phyloP scores from a whole-genome alignment of 2,797 vertebrate genomes.

The Typhlichthys eigenmanni region DNA sequence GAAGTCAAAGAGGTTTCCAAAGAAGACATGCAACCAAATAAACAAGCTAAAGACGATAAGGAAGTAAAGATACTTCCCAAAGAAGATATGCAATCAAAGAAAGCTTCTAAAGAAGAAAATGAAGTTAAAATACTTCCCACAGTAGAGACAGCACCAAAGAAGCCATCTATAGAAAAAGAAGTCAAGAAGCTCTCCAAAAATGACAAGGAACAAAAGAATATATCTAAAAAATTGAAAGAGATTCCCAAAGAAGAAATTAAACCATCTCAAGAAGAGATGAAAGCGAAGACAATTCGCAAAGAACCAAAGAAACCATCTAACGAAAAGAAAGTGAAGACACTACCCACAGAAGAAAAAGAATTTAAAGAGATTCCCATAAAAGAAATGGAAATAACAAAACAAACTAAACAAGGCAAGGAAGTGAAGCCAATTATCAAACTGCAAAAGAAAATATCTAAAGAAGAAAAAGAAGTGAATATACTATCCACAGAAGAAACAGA shows the following conservation, averaged over 20 bases:
- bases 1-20: conserved; percentile 8
- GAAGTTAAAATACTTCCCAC: not conserved
- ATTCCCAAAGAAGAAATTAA: not conserved
- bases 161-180: not conserved
- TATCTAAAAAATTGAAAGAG: not conserved
- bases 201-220: not conserved
- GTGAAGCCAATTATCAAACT: not conserved
- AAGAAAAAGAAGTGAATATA: not conserved
- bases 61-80: not conserved
- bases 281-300: conserved; percentile 5
- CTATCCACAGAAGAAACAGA: not conserved
- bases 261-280: not conserved
- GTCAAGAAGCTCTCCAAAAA: not conserved
- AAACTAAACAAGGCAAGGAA: not conserved
- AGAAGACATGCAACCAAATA: not conserved
- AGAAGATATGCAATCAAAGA: not conserved
- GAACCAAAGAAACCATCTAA: not conserved
- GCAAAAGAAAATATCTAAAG: not conserved
- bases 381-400: not conserved
- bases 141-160: not conserved
- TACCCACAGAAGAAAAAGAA: conserved; percentile 1
- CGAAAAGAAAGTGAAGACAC: too few species aligned
- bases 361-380: not conserved
- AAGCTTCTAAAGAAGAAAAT: not conserved
- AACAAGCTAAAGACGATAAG: not conserved